A percentile compares a stretch with the other conserved stretches of the same genome.
phyloP scores from a whole-genome alignment of 2,888 invertebrate genomes.

The Melinaea marsaeus region DNA sequence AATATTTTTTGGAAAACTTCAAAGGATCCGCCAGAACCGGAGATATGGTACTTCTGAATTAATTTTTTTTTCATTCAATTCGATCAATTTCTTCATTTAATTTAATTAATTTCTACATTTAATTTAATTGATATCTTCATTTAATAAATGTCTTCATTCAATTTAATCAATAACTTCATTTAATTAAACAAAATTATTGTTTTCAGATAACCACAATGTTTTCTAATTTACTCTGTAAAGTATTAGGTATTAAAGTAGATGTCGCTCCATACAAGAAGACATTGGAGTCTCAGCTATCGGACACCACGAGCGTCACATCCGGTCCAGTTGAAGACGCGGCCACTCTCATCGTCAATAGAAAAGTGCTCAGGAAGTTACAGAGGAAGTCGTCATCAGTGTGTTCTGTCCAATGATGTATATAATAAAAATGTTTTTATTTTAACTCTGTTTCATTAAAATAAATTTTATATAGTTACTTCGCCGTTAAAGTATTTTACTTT shows the following conservation, averaged over 20 bases:
- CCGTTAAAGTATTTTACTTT: too few species aligned
- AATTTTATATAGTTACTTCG: constrained; percentile 6
- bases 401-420: constrained; percentile 62
- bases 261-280: constrained; percentile 40
- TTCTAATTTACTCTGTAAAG: constrained; percentile 79
- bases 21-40: constrained; percentile 85
- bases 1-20: constrained; percentile 79
- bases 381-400: constrained; percentile 74
- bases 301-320: constrained; percentile 31
- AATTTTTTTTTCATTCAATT: too few species aligned
- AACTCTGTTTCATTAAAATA: neutral
- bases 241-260: constrained; percentile 48
- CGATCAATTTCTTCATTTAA: too few species aligned
- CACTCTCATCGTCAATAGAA: constrained; percentile 66
- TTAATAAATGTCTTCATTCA: too few species aligned
- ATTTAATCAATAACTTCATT: neutral
- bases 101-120: too few species aligned
- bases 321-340: constrained; percentile 41
- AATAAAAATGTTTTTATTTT: neutral
- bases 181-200: constrained; percentile 9
- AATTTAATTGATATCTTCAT: too few species aligned
- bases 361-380: constrained; percentile 57
- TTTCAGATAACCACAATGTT: constrained; percentile 81
- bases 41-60: constrained; percentile 76
- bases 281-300: constrained; percentile 32